Conservation (phyloP, 2,888 invertebrate species). For the Altica lythri region DNA sequence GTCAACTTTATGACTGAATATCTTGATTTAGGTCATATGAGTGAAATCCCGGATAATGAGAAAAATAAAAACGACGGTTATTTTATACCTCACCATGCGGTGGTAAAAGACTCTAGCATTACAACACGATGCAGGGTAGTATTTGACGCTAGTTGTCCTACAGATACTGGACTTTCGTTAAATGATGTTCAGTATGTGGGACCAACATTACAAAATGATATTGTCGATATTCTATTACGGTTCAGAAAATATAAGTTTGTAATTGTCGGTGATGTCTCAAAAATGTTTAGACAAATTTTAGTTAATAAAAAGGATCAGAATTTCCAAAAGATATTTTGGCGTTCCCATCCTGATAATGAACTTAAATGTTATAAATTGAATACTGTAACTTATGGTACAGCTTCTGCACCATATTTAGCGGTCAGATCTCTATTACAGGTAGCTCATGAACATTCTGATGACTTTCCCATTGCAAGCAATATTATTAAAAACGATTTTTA, state of each 20-base stretch:
- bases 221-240: constrained; percentile 3
- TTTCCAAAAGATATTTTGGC: constrained; percentile 26
- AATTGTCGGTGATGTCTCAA: constrained; percentile 32
- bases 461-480: constrained; percentile 25
- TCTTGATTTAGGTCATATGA: constrained; percentile 27
- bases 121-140: constrained; percentile 27
- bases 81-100: constrained; percentile 27
- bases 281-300: constrained; percentile 33
- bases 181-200: constrained; percentile 27
- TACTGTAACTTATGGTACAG: constrained; percentile 29
- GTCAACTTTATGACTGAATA: constrained; percentile 30
- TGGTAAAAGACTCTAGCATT: constrained; percentile 11
- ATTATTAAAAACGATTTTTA: constrained; percentile 42
- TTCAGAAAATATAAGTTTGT: constrained; percentile 7
- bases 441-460: constrained; percentile 34
- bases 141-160: constrained; percentile 26
- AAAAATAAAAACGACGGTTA: not conserved
- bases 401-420: constrained; percentile 38
- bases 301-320: constrained; percentile 8
- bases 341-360: constrained; percentile 14
- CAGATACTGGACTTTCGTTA: constrained; percentile 17
- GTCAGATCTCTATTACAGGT: constrained; percentile 39
- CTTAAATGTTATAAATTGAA: constrained; percentile 26
- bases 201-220: constrained; percentile 24
- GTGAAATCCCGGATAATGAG: constrained; percentile 1